Base-by-base conservation (phyloP, 92 coral and sea anemone genomes). In the Palythoa heliodiscus region DNA sequence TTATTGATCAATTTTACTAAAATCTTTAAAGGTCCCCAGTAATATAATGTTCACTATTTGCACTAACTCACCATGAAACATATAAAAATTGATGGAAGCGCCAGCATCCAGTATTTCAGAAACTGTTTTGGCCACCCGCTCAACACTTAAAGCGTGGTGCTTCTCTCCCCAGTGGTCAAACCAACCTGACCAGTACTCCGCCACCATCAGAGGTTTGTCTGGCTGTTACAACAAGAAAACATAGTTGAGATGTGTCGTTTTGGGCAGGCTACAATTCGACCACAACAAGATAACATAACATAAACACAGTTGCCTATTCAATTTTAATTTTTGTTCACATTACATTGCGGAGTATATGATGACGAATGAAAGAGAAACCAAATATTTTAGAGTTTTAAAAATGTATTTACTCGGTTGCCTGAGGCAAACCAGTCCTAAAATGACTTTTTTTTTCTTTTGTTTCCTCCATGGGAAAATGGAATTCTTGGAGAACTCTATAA, bases 181-280 rank as follows among this genome's bases (percentile, higher is more conserved):
- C 99, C 99, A 97, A 60, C 99, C 99, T 7, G 95, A 86, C 99
- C 99, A 97, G 80, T 87, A 97, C 86, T 97, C 99, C 50, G 92
- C 85, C 66, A 97, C 98, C 98, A 97, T 92, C 13, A 90, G 82
- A 5, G 99, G 99, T 76, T 86, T 91, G 82, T 87, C 88, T 53
- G 98, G 98, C 99, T 97, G 86, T 11, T 69, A 60, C 20, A 48
- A 23, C 11, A 48, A 47, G 14, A 15, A 40, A 43, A 66, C 1
- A 54, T 23, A 54, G 1, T 69, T n/a, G 12, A 66, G n/a, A 20
- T 66, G 25, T 66, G 6, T 66, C 11, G 9, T n/a, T 11, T 7
- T 43, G 50, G 50, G 9, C 7, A 43, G 6, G 50, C 9, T 8
- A 5, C 6, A 43, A 5, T 43, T 7, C 9, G 50, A 43, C 50